Evolutionary conservation across 1,140 invertebrate species (phyloP), one percentile per base, ranked within the genome.

Genomic region (Cotesia vestalis): DNA sequence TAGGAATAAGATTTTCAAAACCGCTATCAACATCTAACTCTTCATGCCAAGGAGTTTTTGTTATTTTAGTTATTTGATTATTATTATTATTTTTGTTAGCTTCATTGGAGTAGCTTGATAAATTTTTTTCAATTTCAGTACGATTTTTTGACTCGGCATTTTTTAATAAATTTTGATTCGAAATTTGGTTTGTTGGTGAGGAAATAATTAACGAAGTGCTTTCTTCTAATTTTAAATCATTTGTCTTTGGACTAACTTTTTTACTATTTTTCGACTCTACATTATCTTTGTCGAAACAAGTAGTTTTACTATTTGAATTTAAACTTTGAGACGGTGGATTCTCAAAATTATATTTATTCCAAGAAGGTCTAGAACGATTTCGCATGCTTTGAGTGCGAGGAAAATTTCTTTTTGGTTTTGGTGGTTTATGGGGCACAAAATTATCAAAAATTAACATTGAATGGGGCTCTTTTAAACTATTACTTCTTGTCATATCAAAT

Each of bases 341-440:
- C 6, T 82, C 79, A 34, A 79, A 67, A 35, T 78, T 81, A 60
- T 81, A 79, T 69, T 81, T 81, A 66, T 84, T 87, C 84, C 79
- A 85, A 6, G 75, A 75, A 1, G 83, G 83, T 20, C 82, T 73
- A 0, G 76, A 63, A 27, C 82, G 76, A 67, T 85, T 85, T 6
- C 83, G 71, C 84, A 85, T 84, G 9, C 84, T 85, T 51, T 85
- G 82, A 4, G 83, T 84, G 1, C 84, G 78, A 3, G 76, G 71
- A 0, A 82, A 84, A 59, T 81, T 85, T 51, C 82, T 73, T 35
- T 86, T 85, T 0, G 86, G 86, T 71, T 88, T 88, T 0, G 87
- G 87, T 0, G 87, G 87, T 72, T 88, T 88, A 66, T 88, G 87
- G 0, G 87, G 80, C 0, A 88, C 86, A 51, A 87, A 80, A 55